phyloP scores from a whole-genome alignment of 2,888 invertebrate species.

The Protophormia terraenovae region DNA sequence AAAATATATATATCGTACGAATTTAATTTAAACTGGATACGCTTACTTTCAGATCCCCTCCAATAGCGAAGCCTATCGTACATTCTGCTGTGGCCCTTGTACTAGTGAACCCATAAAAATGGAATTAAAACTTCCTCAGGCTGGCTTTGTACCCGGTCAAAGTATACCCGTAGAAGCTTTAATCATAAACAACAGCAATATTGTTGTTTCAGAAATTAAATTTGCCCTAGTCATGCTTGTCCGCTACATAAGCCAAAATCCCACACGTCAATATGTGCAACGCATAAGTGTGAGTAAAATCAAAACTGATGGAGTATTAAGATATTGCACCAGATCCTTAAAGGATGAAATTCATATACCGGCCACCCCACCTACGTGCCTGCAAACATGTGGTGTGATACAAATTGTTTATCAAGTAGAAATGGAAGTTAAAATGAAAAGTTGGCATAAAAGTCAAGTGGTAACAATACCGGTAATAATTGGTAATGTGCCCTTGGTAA shows the following conservation, averaged over 20 bases:
- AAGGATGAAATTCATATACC: conserved; percentile 75
- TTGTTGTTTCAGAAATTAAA: conserved; percentile 73
- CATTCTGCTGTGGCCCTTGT: conserved; percentile 77
- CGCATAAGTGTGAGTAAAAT: conserved; percentile 73
- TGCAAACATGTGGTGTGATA: conserved; percentile 74
- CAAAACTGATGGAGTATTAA: conserved; percentile 73
- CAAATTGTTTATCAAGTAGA: conserved; percentile 78
- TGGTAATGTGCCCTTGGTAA: conserved; percentile 77
- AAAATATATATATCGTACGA: too few relatives aligned
- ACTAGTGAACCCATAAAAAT: conserved; percentile 77
- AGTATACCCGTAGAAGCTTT: conserved; percentile 79
- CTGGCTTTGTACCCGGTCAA: conserved; percentile 79
- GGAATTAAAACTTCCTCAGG: conserved; percentile 75
- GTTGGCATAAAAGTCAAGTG: conserved; percentile 73
- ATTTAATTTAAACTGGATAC: neutral
- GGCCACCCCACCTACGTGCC: conserved; percentile 79
- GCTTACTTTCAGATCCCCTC: conserved; percentile 72
- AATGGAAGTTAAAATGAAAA: conserved; percentile 74
- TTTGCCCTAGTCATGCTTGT: conserved; percentile 76
- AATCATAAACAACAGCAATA: conserved; percentile 84
- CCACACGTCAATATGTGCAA: conserved; percentile 71
- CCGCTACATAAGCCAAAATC: conserved; percentile 73
- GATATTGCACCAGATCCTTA: conserved; percentile 73
- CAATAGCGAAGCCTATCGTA: conserved; percentile 75
- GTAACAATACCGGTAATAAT: conserved; percentile 79